Conservation (phyloP, 2,888 invertebrate species). For the Himalopsyche tibetana region DNA sequence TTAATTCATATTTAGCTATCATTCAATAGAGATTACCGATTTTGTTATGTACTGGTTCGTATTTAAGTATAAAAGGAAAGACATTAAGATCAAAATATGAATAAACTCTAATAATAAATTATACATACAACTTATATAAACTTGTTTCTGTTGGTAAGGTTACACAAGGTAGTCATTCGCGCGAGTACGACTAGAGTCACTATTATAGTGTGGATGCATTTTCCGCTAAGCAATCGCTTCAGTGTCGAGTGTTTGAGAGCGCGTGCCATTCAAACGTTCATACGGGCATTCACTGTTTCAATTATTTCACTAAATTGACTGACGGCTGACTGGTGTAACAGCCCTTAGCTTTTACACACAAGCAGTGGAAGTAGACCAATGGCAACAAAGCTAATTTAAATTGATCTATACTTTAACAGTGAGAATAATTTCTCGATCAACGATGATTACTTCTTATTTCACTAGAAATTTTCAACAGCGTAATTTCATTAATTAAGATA, state of each 20-base stretch:
- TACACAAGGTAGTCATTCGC: not conserved
- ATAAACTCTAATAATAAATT: too few relatives aligned
- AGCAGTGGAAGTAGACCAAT: not conserved
- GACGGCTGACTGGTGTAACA: slow-evolving; percentile 24
- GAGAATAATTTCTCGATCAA: too few relatives aligned
- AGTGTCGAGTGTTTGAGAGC: slow-evolving; percentile 7
- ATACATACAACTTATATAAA: not conserved
- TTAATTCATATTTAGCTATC: too few relatives aligned
- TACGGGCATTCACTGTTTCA: slow-evolving; percentile 26
- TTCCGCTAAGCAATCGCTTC: slow-evolving; percentile 4
- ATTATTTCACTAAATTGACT: slow-evolving; percentile 44
- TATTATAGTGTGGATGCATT: slow-evolving; percentile 23
- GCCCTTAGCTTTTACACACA: slow-evolving; percentile 5
- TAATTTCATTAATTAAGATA: too few relatives aligned
- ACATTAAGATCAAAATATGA: too few relatives aligned
- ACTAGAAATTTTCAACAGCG: too few relatives aligned
- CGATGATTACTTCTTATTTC: too few relatives aligned
- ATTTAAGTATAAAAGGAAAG: too few relatives aligned
- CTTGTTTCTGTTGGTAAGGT: not conserved
- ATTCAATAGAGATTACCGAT: too few relatives aligned
- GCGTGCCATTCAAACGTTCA: slow-evolving; percentile 8
- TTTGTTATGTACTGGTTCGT: too few relatives aligned
- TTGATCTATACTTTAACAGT: too few relatives aligned
- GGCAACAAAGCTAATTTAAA: too few relatives aligned
- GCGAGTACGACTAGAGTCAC: slow-evolving; percentile 17